A percentile compares a stretch with the other conserved stretches of the same genome.
Evolutionary conservation across 2,888 invertebrate species (phyloP).

Genomic region (Rutpela maculata): DNA sequence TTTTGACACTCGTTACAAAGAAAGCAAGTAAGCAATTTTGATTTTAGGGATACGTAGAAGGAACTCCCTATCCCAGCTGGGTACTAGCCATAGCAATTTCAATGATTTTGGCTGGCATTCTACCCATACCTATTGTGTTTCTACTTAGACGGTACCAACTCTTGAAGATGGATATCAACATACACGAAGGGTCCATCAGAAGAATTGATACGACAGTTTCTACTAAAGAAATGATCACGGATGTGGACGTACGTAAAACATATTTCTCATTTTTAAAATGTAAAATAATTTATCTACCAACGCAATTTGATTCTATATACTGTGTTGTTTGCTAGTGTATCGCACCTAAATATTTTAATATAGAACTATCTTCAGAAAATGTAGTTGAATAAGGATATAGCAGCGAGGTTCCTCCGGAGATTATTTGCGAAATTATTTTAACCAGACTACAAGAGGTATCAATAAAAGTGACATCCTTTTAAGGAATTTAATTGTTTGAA

Average conservation of each 20-base stretch:
- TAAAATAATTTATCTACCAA: slow-evolving; percentile 15
- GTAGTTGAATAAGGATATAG: background rate
- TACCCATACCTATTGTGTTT: slow-evolving; percentile 91
- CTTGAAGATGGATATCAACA: slow-evolving; percentile 90
- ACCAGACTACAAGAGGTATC: too few relatives aligned
- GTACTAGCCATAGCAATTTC: slow-evolving; percentile 84
- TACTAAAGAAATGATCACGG: slow-evolving; percentile 96
- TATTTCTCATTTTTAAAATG: background rate
- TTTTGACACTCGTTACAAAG: too few relatives aligned
- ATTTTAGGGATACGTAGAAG: slow-evolving; percentile 81
- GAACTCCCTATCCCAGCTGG: slow-evolving; percentile 87
- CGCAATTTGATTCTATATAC: background rate
- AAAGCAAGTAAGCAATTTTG: too few relatives aligned
- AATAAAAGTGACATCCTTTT: too few relatives aligned
- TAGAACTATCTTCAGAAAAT: slow-evolving; percentile 11
- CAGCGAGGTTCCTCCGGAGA: too few relatives aligned
- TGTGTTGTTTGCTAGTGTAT: slow-evolving; percentile 20
- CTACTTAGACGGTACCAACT: slow-evolving; percentile 92
- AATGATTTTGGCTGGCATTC: slow-evolving; percentile 87
- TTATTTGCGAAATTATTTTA: too few relatives aligned
- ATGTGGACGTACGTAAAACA: slow-evolving; percentile 87
- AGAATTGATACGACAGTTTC: slow-evolving; percentile 95
- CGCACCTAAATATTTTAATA: background rate
- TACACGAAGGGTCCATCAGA: slow-evolving; percentile 93
- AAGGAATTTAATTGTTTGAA: too few relatives aligned